Evolutionary conservation across 2,113 vertebrate genomes (phyloP).

Genomic region (Halichoerus grypus): DNA sequence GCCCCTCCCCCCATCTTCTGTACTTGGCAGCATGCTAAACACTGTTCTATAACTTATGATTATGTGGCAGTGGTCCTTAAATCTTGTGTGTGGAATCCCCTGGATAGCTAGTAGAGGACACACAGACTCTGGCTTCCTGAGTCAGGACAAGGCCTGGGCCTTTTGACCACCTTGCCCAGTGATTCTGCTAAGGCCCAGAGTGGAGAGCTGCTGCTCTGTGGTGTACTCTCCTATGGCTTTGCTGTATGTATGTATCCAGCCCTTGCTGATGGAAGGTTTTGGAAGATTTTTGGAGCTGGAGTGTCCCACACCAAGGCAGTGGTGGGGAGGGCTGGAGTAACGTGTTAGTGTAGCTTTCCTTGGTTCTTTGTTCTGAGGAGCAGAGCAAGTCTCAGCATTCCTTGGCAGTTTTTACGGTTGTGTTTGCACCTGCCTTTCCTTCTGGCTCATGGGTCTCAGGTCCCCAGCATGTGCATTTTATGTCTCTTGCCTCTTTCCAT

Average conservation of each 20-base stretch:
- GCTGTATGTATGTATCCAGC: neutral
- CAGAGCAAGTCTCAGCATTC: neutral
- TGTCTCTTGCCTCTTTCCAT: neutral
- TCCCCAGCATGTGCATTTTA: neutral
- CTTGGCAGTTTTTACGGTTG: neutral
- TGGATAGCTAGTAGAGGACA: neutral
- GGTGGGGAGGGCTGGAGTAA: neutral
- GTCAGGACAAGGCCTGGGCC: neutral
- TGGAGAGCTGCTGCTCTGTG: neutral
- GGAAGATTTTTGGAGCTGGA: neutral
- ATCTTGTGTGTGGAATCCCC: neutral
- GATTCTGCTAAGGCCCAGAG: neutral
- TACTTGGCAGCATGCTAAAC: neutral
- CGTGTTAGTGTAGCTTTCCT: rapidly evolving
- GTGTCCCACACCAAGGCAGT: neutral
- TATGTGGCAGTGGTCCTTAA: neutral
- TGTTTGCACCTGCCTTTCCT: neutral
- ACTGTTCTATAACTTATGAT: neutral
- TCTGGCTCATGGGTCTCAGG: neutral
- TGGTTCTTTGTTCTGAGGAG: neutral
- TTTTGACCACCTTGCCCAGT: neutral
- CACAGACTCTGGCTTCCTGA: neutral
- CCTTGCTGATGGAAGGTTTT: neutral
- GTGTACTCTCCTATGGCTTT: neutral
- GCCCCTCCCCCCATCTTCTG: neutral